Percentiles rank a stretch among this genome's conserved stretches.
Evolutionary conservation across 2,797 vertebrate species (phyloP).

Genomic region (Phrynocephalus vlangalii): DNA sequence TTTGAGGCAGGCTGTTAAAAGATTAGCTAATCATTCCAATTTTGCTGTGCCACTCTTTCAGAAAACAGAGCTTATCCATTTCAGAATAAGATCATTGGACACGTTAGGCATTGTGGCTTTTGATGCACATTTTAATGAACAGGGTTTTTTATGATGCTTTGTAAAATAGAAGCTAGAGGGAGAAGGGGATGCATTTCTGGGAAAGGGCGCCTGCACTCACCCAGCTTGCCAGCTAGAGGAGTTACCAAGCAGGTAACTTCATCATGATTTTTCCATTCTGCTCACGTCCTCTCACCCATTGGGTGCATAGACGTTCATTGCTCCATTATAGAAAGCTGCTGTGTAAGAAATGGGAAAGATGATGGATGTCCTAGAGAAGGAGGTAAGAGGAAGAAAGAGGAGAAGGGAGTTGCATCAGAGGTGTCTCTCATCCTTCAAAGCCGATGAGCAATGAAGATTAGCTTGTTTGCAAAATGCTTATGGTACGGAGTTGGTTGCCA

Average conservation of each 20-base stretch:
- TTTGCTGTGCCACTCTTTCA: background rate
- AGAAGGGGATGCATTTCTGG: too few relatives aligned
- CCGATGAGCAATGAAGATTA: background rate
- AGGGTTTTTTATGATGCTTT: background rate
- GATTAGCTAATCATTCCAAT: slow-evolving; percentile 34
- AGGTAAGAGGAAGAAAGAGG: background rate
- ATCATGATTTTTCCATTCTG: background rate
- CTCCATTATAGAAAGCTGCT: background rate
- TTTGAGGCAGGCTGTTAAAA: slow-evolving; percentile 13
- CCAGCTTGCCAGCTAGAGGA: too few relatives aligned
- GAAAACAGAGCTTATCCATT: slow-evolving; percentile 6
- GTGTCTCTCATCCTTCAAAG: background rate
- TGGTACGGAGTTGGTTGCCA: background rate
- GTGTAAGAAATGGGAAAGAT: background rate
- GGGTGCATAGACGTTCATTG: background rate
- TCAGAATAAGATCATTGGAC: background rate
- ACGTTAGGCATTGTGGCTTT: background rate
- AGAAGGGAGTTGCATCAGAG: background rate
- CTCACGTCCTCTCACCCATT: background rate
- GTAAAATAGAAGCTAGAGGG: background rate
- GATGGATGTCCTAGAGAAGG: background rate
- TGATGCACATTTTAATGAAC: background rate
- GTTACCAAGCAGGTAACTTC: background rate
- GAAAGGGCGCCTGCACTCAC: too few relatives aligned
- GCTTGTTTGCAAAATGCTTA: background rate